phyloP scores from a whole-genome alignment of 2,797 vertebrate species.

The Myripristis murdjan region DNA sequence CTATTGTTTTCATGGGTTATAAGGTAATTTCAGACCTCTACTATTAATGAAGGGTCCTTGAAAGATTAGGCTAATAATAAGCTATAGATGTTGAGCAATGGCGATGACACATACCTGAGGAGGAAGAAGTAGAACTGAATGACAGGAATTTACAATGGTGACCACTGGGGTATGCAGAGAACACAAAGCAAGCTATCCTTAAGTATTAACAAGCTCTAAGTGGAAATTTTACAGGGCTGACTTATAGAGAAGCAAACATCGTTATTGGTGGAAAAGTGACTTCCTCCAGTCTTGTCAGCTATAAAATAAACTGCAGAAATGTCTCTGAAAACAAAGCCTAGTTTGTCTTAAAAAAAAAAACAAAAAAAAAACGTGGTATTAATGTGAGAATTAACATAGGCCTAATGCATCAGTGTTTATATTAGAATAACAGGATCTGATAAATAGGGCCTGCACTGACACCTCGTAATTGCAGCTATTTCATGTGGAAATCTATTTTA shows the following conservation, averaged over 20 bases:
- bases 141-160: neutral
- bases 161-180: neutral
- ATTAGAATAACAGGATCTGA: too few species aligned
- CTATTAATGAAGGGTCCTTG: neutral
- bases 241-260: neutral
- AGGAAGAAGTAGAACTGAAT: neutral
- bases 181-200: neutral
- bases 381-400: too few species aligned
- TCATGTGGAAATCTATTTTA: too few species aligned
- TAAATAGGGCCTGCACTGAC: too few species aligned
- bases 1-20: neutral
- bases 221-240: neutral
- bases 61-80: neutral
- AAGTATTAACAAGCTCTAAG: neutral
- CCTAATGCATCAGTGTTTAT: too few species aligned
- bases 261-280: neutral
- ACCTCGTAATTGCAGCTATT: too few species aligned
- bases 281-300: neutral
- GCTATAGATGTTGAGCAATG: neutral
- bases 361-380: too few species aligned
- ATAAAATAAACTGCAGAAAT: neutral
- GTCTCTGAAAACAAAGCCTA: neutral
- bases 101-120: neutral
- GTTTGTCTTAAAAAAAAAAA: neutral
- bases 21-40: neutral